phyloP scores from a whole-genome alignment of 2,113 vertebrate genomes.

The Podocnemis expansa region DNA sequence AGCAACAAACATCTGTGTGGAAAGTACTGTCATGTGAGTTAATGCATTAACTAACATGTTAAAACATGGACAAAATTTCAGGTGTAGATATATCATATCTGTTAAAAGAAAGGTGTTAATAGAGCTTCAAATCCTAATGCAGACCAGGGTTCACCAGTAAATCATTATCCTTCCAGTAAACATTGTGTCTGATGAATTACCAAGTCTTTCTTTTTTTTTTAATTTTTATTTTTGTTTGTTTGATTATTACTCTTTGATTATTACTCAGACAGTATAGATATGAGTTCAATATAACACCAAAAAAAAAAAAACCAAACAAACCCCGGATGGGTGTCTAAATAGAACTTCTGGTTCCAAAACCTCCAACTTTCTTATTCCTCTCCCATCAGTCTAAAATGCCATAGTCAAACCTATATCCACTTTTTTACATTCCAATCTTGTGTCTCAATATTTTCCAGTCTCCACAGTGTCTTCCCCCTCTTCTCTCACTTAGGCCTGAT shows the following conservation, averaged over 20 bases:
- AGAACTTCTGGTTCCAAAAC: background rate
- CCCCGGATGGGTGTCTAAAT: background rate
- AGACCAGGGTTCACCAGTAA: background rate
- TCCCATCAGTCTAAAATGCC: background rate
- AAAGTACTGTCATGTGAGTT: no score
- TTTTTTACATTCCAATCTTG: background rate
- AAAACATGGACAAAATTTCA: no score
- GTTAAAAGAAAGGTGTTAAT: no score
- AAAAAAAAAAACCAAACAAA: no score
- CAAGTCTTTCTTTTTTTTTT: no score
- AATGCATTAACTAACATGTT: no score
- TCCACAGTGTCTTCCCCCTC: background rate
- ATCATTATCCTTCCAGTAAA: background rate
- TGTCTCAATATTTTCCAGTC: background rate
- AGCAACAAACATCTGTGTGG: no score
- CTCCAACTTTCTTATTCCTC: background rate
- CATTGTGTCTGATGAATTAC: background rate
- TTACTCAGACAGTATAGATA: background rate
- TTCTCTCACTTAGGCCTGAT: background rate
- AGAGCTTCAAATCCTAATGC: background rate
- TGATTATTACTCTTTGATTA: background rate
- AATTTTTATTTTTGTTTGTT: background rate
- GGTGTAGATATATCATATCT: no score
- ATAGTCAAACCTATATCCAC: background rate
- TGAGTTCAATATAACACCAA: no score